Evolutionary conservation across 2,113 vertebrate genomes (phyloP).

Genomic region (Garra rufa): DNA sequence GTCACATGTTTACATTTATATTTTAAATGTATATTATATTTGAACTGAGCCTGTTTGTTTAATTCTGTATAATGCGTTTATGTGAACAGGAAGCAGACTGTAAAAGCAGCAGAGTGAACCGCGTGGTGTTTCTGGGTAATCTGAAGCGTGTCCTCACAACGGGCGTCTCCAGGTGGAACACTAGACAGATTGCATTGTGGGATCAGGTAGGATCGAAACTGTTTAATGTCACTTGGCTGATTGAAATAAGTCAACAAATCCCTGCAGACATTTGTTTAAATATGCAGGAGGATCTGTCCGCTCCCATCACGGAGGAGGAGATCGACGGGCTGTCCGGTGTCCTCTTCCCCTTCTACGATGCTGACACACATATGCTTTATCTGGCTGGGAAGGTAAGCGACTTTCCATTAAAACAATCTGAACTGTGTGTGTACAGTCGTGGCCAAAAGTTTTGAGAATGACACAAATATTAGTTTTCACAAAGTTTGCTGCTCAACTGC

Average conservation of each 20-base stretch:
- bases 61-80: background rate
- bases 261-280: background rate
- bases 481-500: too few relatives aligned
- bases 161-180: conserved; percentile 83
- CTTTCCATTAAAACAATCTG: background rate
- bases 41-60: background rate
- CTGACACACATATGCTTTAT: conserved; percentile 82
- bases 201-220: conserved; percentile 77
- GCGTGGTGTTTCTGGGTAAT: conserved; percentile 85
- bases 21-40: background rate
- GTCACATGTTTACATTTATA: background rate
- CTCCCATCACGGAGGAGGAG: conserved; percentile 82
- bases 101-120: conserved; percentile 77
- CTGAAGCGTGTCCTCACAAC: conserved; percentile 81
- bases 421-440: too few relatives aligned
- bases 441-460: too few relatives aligned
- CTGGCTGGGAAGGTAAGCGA: conserved; percentile 81
- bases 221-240: background rate
- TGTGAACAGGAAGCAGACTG: conserved; percentile 76
- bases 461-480: too few relatives aligned
- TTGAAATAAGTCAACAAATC: background rate
- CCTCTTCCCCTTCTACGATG: conserved; percentile 83
- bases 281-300: conserved; percentile 79
- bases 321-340: conserved; percentile 82
- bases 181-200: conserved; percentile 84